Percentiles rank a stretch among this genome's conserved stretches.
Evolutionary conservation across 2,888 invertebrate species (phyloP).

Genomic region (Cryptops parisi): DNA sequence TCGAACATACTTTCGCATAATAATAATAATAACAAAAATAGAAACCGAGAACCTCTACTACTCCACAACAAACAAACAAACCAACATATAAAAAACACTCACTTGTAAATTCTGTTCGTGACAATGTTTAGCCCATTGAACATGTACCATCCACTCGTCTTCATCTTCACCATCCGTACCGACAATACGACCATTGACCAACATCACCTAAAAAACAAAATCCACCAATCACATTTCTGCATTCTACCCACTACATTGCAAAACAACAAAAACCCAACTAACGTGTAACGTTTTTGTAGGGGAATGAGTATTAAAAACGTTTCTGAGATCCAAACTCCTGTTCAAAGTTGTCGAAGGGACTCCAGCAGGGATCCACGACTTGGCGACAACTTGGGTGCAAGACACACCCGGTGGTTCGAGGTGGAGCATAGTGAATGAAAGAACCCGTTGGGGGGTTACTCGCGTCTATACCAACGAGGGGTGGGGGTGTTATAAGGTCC

Average conservation of each 20-base stretch:
- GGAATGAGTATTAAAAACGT: not conserved
- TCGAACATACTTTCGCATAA: no score
- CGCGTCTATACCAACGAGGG: no score
- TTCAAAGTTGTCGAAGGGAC: not conserved
- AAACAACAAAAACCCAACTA: no score
- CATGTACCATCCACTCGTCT: conserved; percentile 23
- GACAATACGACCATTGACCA: not conserved
- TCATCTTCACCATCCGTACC: not conserved
- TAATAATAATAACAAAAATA: no score
- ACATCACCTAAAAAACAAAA: no score
- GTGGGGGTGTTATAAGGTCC: not conserved
- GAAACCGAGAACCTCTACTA: no score
- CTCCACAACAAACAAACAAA: not conserved
- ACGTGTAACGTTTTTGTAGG: not conserved
- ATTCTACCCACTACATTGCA: no score
- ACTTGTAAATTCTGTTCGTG: conserved; percentile 47
- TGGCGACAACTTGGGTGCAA: not conserved
- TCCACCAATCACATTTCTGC: no score
- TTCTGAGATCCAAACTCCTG: not conserved
- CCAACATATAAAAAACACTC: not conserved
- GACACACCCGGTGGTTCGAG: no score
- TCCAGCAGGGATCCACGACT: not conserved
- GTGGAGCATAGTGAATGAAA: not conserved
- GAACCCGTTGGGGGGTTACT: no score
- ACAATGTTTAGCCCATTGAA: conserved; percentile 47